Percentiles rank a stretch among this genome's conserved stretches.
Evolutionary conservation across 2,888 invertebrate genomes (phyloP).

Genomic region (Ormia ochracea): DNA sequence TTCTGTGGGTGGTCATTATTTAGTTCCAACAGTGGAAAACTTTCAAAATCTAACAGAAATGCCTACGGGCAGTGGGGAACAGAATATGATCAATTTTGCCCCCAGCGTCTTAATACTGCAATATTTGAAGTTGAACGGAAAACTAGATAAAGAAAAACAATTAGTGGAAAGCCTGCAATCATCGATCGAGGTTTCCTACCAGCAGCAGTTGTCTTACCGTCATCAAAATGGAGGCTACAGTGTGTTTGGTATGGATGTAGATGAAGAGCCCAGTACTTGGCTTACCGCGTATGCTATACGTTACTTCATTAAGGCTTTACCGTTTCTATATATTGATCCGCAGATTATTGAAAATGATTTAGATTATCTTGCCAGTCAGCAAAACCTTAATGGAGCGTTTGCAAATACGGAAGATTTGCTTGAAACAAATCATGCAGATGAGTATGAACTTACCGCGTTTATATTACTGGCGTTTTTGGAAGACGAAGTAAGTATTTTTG

Average conservation of each 20-base stretch:
- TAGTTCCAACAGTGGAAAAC: constrained; percentile 79
- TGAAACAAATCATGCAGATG: constrained; percentile 79
- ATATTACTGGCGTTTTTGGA: constrained; percentile 85
- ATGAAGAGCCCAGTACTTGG: constrained; percentile 84
- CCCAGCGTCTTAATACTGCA: constrained; percentile 91
- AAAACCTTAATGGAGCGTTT: constrained; percentile 33
- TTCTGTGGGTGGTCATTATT: constrained; percentile 78
- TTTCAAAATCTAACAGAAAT: constrained; percentile 84
- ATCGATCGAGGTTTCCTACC: constrained; percentile 80
- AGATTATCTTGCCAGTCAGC: constrained; percentile 18
- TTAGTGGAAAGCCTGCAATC: constrained; percentile 60
- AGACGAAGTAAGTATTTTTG: constrained; percentile 78
- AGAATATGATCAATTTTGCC: constrained; percentile 94
- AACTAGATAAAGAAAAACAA: background rate
- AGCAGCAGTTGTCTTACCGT: constrained; percentile 84
- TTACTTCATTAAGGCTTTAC: constrained; percentile 84
- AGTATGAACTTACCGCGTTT: constrained; percentile 86
- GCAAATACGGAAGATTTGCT: constrained; percentile 82
- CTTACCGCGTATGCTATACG: constrained; percentile 89
- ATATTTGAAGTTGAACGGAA: constrained; percentile 82
- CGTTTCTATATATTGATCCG: constrained; percentile 79
- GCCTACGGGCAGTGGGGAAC: constrained; percentile 94
- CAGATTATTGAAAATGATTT: constrained; percentile 35
- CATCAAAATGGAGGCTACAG: constrained; percentile 86
- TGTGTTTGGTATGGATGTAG: constrained; percentile 82